Evolutionary conservation across 2,888 invertebrate species (phyloP).

Genomic region (Cryptocephalus moraei): DNA sequence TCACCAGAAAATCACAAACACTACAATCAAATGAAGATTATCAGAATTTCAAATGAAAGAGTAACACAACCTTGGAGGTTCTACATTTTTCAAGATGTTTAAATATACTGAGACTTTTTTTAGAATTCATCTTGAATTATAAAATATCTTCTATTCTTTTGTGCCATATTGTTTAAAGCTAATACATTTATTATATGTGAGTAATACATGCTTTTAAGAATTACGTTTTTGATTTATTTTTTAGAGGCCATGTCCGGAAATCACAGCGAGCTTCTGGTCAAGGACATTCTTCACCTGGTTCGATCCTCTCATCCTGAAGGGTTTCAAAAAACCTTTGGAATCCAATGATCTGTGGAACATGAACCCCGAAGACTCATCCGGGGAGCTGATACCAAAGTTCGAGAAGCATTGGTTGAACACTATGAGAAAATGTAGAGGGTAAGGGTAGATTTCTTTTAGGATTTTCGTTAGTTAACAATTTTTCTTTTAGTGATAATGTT

Average conservation of each 20-base stretch:
- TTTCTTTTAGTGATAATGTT: too few species aligned
- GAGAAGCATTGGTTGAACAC: slow-evolving; percentile 57
- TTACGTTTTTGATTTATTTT: background rate
- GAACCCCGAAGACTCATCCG: slow-evolving; percentile 53
- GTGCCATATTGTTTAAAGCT: too few species aligned
- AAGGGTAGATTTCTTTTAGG: slow-evolving; percentile 22
- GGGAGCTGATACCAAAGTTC: slow-evolving; percentile 64
- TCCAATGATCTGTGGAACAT: slow-evolving; percentile 44
- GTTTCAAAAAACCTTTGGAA: slow-evolving; percentile 41
- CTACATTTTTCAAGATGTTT: too few species aligned
- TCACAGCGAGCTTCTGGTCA: slow-evolving; percentile 14
- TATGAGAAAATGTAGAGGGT: slow-evolving; percentile 50
- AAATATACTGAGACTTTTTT: too few species aligned
- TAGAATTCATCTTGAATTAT: too few species aligned
- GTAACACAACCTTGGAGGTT: too few species aligned
- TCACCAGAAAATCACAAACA: too few species aligned
- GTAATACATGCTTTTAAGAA: too few species aligned
- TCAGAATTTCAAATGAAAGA: too few species aligned
- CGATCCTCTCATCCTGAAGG: slow-evolving; percentile 38
- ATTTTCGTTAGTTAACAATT: background rate
- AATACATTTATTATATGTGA: too few species aligned
- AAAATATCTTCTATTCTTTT: too few species aligned
- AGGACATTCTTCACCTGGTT: slow-evolving; percentile 35
- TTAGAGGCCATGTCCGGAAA: slow-evolving; percentile 17
- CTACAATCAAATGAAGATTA: too few species aligned